These are phyloP conservation scores for Nyctalus aviator DNA, from an alignment of 2,797 vertebrate genomes.

Conservation along the genomic window DNA sequence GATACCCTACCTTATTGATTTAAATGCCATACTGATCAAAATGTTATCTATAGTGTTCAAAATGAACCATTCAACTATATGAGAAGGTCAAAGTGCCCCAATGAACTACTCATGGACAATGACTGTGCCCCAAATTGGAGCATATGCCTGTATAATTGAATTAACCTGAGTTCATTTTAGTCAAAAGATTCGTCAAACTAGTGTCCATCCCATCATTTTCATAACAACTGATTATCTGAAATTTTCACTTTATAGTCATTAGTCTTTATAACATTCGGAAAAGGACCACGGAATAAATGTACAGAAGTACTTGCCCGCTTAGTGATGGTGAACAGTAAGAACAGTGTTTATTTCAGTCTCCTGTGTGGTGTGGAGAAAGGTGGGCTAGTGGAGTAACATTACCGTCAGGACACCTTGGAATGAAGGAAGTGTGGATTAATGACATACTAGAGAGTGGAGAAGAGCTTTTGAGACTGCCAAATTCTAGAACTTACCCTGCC, in stretches of 20 bases:
- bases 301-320: neutral
- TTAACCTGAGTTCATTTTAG: conserved; percentile 29
- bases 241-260: neutral
- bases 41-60: neutral
- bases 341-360: neutral
- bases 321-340: neutral
- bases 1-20: neutral
- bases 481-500: neutral
- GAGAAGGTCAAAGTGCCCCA: neutral
- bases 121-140: neutral
- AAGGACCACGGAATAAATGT: neutral
- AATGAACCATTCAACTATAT: neutral
- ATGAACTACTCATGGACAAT: neutral
- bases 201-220: neutral
- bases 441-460: neutral
- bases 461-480: neutral
- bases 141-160: neutral
- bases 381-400: neutral
- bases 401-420: neutral
- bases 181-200: conserved; percentile 23
- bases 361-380: neutral
- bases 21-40: conserved; percentile 11
- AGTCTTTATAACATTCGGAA: neutral
- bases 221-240: neutral
- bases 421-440: conserved; percentile 15